Evolutionary conservation across 2,113 vertebrate genomes (phyloP).

Genomic region (Pseudorectes ferrugineus): DNA sequence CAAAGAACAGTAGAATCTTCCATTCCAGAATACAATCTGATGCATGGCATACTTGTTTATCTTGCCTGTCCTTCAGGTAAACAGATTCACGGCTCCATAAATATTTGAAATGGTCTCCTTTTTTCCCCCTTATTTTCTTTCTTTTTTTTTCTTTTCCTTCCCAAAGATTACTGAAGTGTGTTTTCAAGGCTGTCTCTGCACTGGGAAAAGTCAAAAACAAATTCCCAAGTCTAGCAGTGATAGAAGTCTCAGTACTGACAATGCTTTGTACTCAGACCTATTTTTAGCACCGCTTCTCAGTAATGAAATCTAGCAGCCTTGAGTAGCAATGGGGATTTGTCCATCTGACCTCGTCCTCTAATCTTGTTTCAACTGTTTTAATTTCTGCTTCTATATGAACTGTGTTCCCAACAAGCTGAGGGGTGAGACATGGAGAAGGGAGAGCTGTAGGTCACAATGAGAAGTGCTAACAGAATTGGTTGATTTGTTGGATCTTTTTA

Average conservation of each 20-base stretch:
- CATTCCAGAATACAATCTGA: neutral
- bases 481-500: neutral
- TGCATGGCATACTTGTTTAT: neutral
- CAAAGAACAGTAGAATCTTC: neutral
- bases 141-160: neutral
- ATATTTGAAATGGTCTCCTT: neutral
- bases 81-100: neutral
- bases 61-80: neutral
- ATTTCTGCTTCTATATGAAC: neutral
- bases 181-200: neutral
- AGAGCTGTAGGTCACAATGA: neutral
- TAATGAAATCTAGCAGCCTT: neutral
- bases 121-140: accelerated
- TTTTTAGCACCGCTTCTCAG: neutral
- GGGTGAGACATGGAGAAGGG: neutral
- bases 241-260: neutral
- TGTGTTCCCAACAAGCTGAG: neutral
- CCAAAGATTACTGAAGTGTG: neutral
- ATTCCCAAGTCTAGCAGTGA: neutral
- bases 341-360: neutral
- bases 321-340: neutral
- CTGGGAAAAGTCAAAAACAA: neutral
- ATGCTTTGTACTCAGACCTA: neutral
- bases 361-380: neutral
- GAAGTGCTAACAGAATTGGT: neutral